phyloP scores from a whole-genome alignment of 2,888 invertebrate genomes.

The Azorinus chamasolen region DNA sequence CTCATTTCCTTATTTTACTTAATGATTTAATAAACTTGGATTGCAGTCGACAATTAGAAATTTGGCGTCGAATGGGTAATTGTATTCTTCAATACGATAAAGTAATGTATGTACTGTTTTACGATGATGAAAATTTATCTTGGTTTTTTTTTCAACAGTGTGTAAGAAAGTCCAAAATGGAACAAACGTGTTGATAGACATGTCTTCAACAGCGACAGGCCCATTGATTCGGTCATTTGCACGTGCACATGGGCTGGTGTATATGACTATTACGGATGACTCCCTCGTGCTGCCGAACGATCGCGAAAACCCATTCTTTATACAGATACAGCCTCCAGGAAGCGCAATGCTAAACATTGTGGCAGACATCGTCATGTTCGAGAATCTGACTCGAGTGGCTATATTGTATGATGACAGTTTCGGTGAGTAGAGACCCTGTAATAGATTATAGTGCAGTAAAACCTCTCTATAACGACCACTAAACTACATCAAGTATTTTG shows the following conservation, averaged over 20 bases:
- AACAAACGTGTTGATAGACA: conserved; percentile 73
- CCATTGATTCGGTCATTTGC: conserved; percentile 77
- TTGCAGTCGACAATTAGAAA: no score
- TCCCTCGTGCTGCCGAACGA: conserved; percentile 50
- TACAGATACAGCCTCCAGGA: conserved; percentile 64
- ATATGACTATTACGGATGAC: conserved; percentile 76
- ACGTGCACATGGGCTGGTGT: conserved; percentile 74
- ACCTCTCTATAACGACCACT: no score
- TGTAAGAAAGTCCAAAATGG: conserved; percentile 70
- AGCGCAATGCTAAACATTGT: conserved; percentile 91
- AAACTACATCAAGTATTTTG: no score
- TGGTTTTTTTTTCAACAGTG: no score
- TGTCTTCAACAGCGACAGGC: conserved; percentile 74
- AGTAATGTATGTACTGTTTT: no score
- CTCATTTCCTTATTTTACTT: no score
- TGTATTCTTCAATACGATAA: no score
- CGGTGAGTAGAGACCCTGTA: conserved; percentile 88
- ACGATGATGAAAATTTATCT: no score
- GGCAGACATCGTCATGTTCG: conserved; percentile 92
- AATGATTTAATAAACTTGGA: no score
- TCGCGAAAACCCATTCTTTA: conserved; percentile 39
- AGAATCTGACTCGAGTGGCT: conserved; percentile 96
- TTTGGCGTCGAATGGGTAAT: no score
- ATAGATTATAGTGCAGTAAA: no score
- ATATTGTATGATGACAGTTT: conserved; percentile 96